Evolutionary conservation across 2,113 vertebrate species (phyloP), one percentile per base, ranked within the genome.

Genomic region (Vidua macroura): DNA sequence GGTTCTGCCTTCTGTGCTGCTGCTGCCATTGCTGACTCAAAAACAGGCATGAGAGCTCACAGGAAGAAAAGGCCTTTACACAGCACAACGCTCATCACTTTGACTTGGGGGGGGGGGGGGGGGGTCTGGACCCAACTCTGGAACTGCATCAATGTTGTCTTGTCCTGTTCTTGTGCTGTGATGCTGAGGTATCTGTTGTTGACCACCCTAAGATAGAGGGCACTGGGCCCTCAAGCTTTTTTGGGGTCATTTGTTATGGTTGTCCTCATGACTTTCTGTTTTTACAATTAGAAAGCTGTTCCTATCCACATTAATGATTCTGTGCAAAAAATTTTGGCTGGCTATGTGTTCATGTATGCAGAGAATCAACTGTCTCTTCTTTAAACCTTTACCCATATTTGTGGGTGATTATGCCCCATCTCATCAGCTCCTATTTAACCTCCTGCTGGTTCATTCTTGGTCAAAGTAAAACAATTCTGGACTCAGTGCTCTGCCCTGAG

Each of bases 1-100:
- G 37, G 55, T 23, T 15, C 44, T 59, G 64, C 43, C 31, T 41
- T 27, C 44, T 0, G 0, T 56, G 59, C 2, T 5, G 30, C 60
- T 70, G 58, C 72, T 72, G 68, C 73, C 37, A 3, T 24, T 21
- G 23, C 55, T 30, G 14, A 10, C 30, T 17, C n/a, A 21, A 27
- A 39, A 66, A 48, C 1, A 2, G n/a, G 30, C 0, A 0, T 20
- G 56, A 6, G 5, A 83, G 58, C 48, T 88, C n/a, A 14, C 17
- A 10, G 89, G 58, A 77, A 15, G 43, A 46, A 62, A 27, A 46
- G 21, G 23, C 39, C 33, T 63, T 58, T 48, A 16, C 31, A 53
- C 23, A 43, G 44, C 30, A 30, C 1, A 2, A 1, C 0, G 0
- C 4, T 83, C 6, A 1, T 56, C 4, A 1, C 55, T 39, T 41